A percentile compares a stretch with the other conserved stretches of the same genome.
phyloP scores from a whole-genome alignment of 2,888 invertebrate species.

The Microctonus aethiopoides region DNA sequence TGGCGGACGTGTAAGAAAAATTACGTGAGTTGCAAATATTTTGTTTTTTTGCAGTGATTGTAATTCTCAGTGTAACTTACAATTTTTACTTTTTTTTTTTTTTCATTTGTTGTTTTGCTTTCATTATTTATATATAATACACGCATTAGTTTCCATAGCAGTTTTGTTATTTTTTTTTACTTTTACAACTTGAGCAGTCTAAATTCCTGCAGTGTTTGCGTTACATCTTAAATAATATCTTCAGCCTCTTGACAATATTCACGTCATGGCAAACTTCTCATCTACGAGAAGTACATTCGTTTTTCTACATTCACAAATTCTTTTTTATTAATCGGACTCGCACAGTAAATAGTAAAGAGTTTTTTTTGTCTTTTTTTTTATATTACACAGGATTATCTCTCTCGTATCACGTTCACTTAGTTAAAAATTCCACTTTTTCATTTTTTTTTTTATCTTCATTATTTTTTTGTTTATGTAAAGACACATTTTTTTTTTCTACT shows the following conservation, averaged over 20 bases:
- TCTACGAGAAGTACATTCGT: neutral
- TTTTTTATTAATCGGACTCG: neutral
- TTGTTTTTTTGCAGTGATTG: neutral
- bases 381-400: neutral
- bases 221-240: conserved; percentile 7
- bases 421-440: neutral
- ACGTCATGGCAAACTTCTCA: neutral
- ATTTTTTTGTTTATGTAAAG: neutral
- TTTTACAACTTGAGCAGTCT: neutral
- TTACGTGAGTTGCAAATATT: neutral
- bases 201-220: neutral
- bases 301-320: neutral
- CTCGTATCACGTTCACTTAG: neutral
- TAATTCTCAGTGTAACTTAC: neutral
- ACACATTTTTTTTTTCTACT: neutral
- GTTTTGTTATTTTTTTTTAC: neutral
- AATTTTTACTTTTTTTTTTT: neutral
- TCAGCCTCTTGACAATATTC: neutral
- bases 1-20: neutral
- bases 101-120: neutral
- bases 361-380: neutral
- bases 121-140: conserved; percentile 14
- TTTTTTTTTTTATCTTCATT: neutral
- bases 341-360: neutral
- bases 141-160: conserved; percentile 1